Percentiles rank a stretch among this genome's conserved stretches.
These are phyloP conservation scores for Morelia viridis DNA, from an alignment of 2,797 vertebrate genomes.

Conservation along the genomic window DNA sequence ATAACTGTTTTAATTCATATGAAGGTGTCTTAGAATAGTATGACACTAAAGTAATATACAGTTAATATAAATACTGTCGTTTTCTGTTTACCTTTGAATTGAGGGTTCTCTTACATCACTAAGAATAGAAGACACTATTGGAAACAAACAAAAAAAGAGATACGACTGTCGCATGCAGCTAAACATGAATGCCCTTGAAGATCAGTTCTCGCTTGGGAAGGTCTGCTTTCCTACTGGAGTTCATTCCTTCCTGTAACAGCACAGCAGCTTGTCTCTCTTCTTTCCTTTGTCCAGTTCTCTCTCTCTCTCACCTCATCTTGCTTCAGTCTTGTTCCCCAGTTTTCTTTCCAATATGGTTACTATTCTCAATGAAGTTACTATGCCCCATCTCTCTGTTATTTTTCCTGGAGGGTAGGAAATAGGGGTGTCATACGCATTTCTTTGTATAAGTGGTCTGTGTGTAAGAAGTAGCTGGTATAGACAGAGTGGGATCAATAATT, in stretches of 20 bases:
- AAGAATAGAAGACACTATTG: background rate
- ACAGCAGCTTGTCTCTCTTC: background rate
- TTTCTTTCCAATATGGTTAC: background rate
- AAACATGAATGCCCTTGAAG: background rate
- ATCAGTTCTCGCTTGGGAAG: background rate
- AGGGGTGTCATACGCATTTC: background rate
- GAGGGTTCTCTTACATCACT: conserved; percentile 25
- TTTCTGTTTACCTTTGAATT: conserved; percentile 29
- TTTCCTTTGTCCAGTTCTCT: background rate
- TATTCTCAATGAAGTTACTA: background rate
- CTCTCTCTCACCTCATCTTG: background rate
- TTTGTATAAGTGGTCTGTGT: background rate
- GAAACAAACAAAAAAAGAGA: background rate
- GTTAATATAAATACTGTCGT: conserved; percentile 33
- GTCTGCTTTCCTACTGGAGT: background rate
- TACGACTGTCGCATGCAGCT: background rate
- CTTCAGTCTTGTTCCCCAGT: background rate
- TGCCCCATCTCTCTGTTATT: background rate
- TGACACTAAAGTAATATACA: conserved; percentile 52
- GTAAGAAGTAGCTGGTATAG: background rate
- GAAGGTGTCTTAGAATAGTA: conserved; percentile 61
- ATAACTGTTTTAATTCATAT: conserved; percentile 22
- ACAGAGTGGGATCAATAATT: background rate
- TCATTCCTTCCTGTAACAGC: background rate
- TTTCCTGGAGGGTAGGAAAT: background rate